Base-by-base conservation (phyloP, 1,140 invertebrate genomes). In the Linepithema humile region DNA sequence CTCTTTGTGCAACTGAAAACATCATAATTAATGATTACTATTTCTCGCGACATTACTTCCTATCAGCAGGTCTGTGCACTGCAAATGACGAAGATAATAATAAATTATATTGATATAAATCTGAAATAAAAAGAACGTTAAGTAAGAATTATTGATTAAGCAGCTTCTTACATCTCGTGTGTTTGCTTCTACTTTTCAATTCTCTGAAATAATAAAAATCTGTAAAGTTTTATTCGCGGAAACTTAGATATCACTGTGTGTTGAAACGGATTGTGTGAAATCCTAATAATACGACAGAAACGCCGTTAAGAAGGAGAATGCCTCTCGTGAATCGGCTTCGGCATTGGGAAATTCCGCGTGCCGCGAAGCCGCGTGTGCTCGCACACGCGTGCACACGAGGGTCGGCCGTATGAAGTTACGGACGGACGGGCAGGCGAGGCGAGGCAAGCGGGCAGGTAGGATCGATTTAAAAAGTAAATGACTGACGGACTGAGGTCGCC, bases 381-480 rank as follows among this genome's bases (percentile, higher is more conserved):
- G 80, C 65, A 80, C 74, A 89, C 64, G 75, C 67, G 69, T 57
- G 73, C n/a, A 59, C 55, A 82, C 55, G 50, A 67, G 74, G 67
- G 55, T 84, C 67, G 77, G 26, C 35, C 64, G 86, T 67, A 74
- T 45, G 73, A 59, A 53, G 73, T 55, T 80, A 55, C 80, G 87
- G 74, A 55, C 77, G 86, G 62, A 62, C 62, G 45, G 65, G 82
- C 84, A 85, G 91, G 88, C 88, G 64, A 89, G 88, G 88, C 23
- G n/a, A 65, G 48, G 83, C 17, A 62, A 78, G 84, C 20, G 59
- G 82, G 73, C 82, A 80, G 67, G 85, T 86, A 86, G 87, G 84
- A 73, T 86, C 90, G 89, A 91, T 93, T 92, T 89, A 91, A 93
- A 92, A 93, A 92, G 90, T 91, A 93, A 93, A 93, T 92, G 92